Base-by-base conservation (phyloP, 2,113 vertebrate species). In the Poeciliopsis prolifica region DNA sequence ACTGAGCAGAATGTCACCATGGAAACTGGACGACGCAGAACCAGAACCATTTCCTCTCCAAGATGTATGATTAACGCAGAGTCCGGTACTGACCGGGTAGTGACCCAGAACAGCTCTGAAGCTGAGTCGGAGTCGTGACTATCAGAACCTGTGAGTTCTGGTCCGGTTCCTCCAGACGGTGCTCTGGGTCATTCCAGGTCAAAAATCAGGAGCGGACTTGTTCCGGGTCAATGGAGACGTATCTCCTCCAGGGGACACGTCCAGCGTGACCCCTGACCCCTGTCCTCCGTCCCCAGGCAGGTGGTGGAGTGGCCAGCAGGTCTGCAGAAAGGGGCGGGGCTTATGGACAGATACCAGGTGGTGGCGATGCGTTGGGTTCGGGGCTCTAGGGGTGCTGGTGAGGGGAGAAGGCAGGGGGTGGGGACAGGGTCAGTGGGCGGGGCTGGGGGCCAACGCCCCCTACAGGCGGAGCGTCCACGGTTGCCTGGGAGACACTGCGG, bases 401-500 rank as follows among this genome's bases (percentile, higher is more conserved):
- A 78, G 91, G 72, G 61, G 92, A 79, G 78, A 93, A 94, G 13
- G 92, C 66, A 1, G 92, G 87, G 10, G 91, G 90, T 8, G 91
- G 91, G 1, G 93, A 93, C 29, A 91, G 87, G 15, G 92, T 89
- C 37, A 94, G 83, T 26, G 84, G 80, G 77, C 87, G 80, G 80
- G 81, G 78, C 80, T 88, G 93, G 72, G 90, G 79, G 63, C 84
- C 88, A 37, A 66, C 62, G 2, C 85, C 87, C 24, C 90, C 88
- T 22, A 86, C 86, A 3, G 92, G 81, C 3, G 91, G 75, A 33
- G 93, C 90, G 33, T 86, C 87, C 8, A 84, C 75, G 1, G 81
- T 72, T 0, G 93, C 66, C 85, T 94, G 94, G 4, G 93, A 92
- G 58, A 95, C 93, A 67, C 94, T 95, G 84, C 4, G n/a, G 14